Conservation (phyloP, 2,888 invertebrate species). For the Agrochola lychnidis region DNA sequence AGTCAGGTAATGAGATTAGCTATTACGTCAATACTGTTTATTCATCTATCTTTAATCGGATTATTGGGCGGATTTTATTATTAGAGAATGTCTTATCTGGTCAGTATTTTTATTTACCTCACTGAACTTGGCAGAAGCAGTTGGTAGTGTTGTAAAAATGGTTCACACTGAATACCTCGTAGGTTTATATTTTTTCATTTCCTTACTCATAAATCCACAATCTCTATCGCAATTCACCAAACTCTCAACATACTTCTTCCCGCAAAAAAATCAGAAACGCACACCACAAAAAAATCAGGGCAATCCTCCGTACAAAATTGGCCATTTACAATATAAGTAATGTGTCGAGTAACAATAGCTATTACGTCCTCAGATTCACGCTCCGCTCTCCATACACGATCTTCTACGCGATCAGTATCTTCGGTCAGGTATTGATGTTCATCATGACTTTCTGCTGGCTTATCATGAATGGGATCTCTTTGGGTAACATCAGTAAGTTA, state of each 20-base stretch:
- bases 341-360: slow-evolving; percentile 4
- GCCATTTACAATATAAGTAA: slow-evolving; percentile 13
- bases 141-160: background rate
- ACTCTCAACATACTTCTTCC: background rate
- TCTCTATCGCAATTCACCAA: background rate
- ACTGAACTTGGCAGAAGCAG: background rate
- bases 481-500: slow-evolving; percentile 75
- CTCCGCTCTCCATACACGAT: slow-evolving; percentile 72
- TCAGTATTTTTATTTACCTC: background rate
- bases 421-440: slow-evolving; percentile 75
- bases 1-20: slow-evolving; percentile 4
- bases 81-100: too few relatives aligned
- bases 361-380: slow-evolving; percentile 70
- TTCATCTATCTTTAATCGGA: slow-evolving; percentile 21
- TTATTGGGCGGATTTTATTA: slow-evolving; percentile 7
- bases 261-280: background rate
- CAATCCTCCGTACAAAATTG: background rate
- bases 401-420: slow-evolving; percentile 69
- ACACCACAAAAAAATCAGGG: background rate
- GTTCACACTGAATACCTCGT: background rate
- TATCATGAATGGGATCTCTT: slow-evolving; percentile 66
- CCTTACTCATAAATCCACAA: background rate
- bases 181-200: background rate
- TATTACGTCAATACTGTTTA: slow-evolving; percentile 3
- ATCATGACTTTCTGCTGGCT: slow-evolving; percentile 70